Evolutionary conservation across 1,140 invertebrate genomes (phyloP), one percentile per base, ranked within the genome.

Genomic region (Anastatus disparis): DNA sequence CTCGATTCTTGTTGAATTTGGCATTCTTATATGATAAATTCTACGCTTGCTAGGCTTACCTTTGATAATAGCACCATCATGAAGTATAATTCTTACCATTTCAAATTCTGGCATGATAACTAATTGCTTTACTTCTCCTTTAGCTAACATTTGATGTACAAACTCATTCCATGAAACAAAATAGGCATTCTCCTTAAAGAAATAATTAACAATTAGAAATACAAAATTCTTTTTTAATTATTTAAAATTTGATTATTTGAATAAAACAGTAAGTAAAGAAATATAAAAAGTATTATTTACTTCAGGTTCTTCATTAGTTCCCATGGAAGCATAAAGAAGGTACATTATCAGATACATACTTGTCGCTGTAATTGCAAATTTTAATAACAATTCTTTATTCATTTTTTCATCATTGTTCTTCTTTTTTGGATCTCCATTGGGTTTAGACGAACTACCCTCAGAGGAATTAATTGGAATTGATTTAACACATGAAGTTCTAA

Each of bases 31-130:
- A n/a, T n/a, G n/a, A n/a, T n/a, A n/a, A n/a, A n/a, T n/a, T n/a
- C n/a, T n/a, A n/a, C n/a, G n/a, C 95, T 74, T 94, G 91, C 82
- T 90, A 95, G 9, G 87, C 78, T 71, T 90, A 13, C 95, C 95
- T 87, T 96, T 96, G 55, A 97, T 88, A 40, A 97, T 84, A 46
- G 96, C 95, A n/a, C 92, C 94, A 70, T 93, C n/a, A n/a, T n/a
- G n/a, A n/a, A n/a, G n/a, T n/a, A n/a, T n/a, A n/a, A n/a, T n/a
- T n/a, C n/a, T n/a, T 13, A 95, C 94, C 73, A 93, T 89, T 78
- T 95, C 94, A 71, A 92, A 84, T 79, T 94, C 93, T 2, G 95
- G 95, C 40, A 91, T 87, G 0, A 97, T 90, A 74, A 95, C 92
- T 50, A 98, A 86, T 84, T 95, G n/a, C n/a, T n/a, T n/a, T n/a